Evolutionary conservation across 1,140 invertebrate species (phyloP), one percentile per base, ranked within the genome.

Genomic region (Cryptotermes secundus): DNA sequence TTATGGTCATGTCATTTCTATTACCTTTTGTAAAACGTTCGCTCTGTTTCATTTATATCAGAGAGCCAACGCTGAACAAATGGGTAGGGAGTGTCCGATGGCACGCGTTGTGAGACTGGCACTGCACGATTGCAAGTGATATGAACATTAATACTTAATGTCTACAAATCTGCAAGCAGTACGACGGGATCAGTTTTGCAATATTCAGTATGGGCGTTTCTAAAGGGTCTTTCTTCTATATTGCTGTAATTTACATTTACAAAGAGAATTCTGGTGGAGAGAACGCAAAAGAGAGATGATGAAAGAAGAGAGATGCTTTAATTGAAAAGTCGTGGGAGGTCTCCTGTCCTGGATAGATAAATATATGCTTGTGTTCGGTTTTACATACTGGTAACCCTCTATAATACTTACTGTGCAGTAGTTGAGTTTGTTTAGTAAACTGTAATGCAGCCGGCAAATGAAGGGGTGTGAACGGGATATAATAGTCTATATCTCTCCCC

Each of bases 261-360:
- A 72, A 72, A 72, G 24, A 24, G 7, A 72, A 7, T 72, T 72
- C 9, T 72, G 59, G 3, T 3, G 12, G 4, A 31, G n/a, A n/a
- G 59, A 31, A 26, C 26, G 59, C 19, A 59, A n/a, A 4, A 7
- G 22, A n/a, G n/a, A 26, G 16, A 72, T 31, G 59, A 72, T 72
- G 59, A 72, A 72, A n/a, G 59, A 26, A 72, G 59, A 9, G 59
- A 31, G 59, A 7, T 31, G 9, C n/a, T 72, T 26, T 72, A 72
- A 72, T 72, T 72, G 59, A 72, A 72, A 72, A 26, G 59, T n/a
- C 59, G 59, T 49, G 59, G 59, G 59, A 72, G 59, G 26, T 72
- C 59, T 72, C 10, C 26, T 72, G 59, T 72, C 4, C n/a, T 7
- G 59, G 59, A 72, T 72, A 72, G 59, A 72, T 72, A 72, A 72